Conservation (phyloP, 2,888 invertebrate genomes). For the Thymelicus acteon region DNA sequence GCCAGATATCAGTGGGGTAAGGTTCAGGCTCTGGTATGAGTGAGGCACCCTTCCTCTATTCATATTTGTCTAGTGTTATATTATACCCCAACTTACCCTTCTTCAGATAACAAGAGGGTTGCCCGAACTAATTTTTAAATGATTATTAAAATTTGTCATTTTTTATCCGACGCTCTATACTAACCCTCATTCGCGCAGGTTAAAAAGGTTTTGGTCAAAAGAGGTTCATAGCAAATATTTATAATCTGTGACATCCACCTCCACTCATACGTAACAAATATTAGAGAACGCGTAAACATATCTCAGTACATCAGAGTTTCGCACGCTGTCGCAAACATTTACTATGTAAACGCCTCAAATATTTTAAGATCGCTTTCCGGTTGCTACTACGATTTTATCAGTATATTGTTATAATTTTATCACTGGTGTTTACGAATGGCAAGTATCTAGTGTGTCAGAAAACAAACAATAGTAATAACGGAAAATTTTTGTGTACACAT, state of each 20-base stretch:
- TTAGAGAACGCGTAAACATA: conserved; percentile 14
- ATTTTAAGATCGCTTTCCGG: conserved; percentile 38
- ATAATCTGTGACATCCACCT: conserved; percentile 22
- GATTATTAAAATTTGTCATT: too few species aligned
- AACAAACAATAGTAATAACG: conserved; percentile 18
- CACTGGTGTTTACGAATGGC: background rate
- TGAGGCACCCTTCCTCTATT: too few species aligned
- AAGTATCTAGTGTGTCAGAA: conserved; percentile 14
- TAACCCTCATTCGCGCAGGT: too few species aligned
- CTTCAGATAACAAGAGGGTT: too few species aligned
- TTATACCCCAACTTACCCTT: too few species aligned
- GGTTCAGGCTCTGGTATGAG: too few species aligned
- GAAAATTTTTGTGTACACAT: conserved; percentile 22
- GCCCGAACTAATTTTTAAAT: too few species aligned
- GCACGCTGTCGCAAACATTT: conserved; percentile 44
- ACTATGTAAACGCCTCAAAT: conserved; percentile 26
- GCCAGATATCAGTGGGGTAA: too few species aligned
- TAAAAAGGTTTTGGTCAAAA: too few species aligned
- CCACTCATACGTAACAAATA: conserved; percentile 19
- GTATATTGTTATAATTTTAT: conserved; percentile 20
- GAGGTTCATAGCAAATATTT: background rate
- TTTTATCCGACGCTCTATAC: too few species aligned
- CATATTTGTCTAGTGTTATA: too few species aligned
- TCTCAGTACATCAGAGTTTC: conserved; percentile 32
- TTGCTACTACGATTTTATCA: conserved; percentile 35